phyloP scores from a whole-genome alignment of 1,140 invertebrate species.

The Drosophila parvula region DNA sequence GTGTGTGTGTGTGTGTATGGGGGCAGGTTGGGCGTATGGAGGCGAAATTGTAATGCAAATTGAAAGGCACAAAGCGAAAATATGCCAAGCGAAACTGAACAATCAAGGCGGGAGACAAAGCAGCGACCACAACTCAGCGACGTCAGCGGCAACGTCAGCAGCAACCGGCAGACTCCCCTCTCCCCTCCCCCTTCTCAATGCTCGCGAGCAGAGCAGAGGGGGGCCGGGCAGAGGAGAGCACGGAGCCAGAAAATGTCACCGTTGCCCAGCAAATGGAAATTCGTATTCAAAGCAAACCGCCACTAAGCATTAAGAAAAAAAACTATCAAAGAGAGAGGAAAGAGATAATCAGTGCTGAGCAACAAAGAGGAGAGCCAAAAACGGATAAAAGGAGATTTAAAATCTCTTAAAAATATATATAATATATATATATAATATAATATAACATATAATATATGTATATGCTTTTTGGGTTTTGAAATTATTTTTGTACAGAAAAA shows the following conservation, averaged over 20 bases:
- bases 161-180: constrained; percentile 14
- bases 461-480: too few relatives aligned
- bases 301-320: background rate
- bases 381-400: too few relatives aligned
- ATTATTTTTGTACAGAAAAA: too few relatives aligned
- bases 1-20: background rate
- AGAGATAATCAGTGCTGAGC: constrained; percentile 10
- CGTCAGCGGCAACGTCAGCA: constrained; percentile 34
- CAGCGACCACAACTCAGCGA: constrained; percentile 27
- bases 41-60: constrained; percentile 74
- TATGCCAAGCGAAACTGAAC: constrained; percentile 57
- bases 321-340: constrained; percentile 6
- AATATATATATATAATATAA: background rate
- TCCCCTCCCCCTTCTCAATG: too few relatives aligned
- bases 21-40: constrained; percentile 38
- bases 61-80: constrained; percentile 76
- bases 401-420: background rate
- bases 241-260: constrained; percentile 61
- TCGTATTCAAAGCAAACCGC: constrained; percentile 21
- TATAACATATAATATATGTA: too few relatives aligned
- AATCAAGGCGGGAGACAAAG: constrained; percentile 69
- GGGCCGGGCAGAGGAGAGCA: background rate
- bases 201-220: background rate
- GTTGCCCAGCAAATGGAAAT: constrained; percentile 40
- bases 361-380: too few relatives aligned